These are phyloP conservation scores for Palloptera scutellata DNA, from an alignment of 2,888 invertebrate genomes.

Conservation along the genomic window DNA sequence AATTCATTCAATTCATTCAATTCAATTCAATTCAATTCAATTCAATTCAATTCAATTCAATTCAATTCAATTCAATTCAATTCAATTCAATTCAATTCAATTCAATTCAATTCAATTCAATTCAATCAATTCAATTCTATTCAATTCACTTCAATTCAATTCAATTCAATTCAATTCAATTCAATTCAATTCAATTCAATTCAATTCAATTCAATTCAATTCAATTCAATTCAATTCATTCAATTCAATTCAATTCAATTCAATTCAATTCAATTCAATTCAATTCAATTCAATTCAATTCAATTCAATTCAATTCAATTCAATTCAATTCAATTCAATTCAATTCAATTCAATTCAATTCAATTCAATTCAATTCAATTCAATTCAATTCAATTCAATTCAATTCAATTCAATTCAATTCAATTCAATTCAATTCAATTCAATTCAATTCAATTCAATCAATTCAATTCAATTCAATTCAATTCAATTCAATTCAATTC, in stretches of 20 bases:
- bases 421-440: neutral
- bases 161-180: too few relatives aligned
- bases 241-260: conserved; percentile 2
- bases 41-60: too few relatives aligned
- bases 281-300: conserved; percentile 22
- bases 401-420: neutral
- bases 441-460: neutral
- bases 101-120: too few relatives aligned
- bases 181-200: neutral
- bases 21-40: too few relatives aligned
- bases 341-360: neutral
- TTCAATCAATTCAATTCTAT: too few relatives aligned
- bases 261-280: conserved; percentile 12
- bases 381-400: neutral
- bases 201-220: neutral
- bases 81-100: too few relatives aligned
- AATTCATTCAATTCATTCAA: too few relatives aligned
- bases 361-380: neutral
- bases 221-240: neutral
- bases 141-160: too few relatives aligned
- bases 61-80: too few relatives aligned
- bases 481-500: neutral
- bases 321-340: conserved; percentile 9
- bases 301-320: conserved; percentile 16
- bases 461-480: neutral